Evolutionary conservation across 2,113 vertebrate species (phyloP), one percentile per base, ranked within the genome.

Genomic region (Salvelinus namaycush): DNA sequence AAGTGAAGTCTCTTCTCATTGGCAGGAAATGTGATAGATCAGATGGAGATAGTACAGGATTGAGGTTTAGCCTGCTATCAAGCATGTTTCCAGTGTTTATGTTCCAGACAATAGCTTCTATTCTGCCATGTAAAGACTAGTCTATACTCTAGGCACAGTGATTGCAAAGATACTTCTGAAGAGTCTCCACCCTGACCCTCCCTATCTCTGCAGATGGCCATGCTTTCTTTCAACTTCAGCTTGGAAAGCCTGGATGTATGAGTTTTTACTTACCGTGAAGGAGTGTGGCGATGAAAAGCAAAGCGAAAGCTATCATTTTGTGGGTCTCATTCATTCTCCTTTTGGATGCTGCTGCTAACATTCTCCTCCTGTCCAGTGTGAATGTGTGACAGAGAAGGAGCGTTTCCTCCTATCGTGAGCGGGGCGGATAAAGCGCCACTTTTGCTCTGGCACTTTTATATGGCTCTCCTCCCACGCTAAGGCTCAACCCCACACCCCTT

Each of bases 311-410:
- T 62, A 81, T 16, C 76, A 65, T 81, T 82, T 68, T 80, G 72
- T 51, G 22, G 51, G 34, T 59, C 26, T 59, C 26, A 20, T 48
- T 51, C 48, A 68, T 72, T 81, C 9, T 87, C 73, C 39, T 81
- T 29, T 78, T 13, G n/a, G 81, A 83, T 76, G 59, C 59, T 62
- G 87, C 84, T 88, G 88, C 72, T 89, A 87, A 87, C 87, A 91
- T 91, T 83, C 77, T 89, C 14, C 57, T 89, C 78, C 82, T 72
- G 39, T 44, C 39, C 9, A 16, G 68, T 44, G 34, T 51, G 70
- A n/a, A n/a, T 24, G 4, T 13, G 70, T 26, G n/a, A 71, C 22
- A 54, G 49, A 59, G 14, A 72, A 13, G 57, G 60, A 48, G 48
- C 11, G 60, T 68, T 75, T 72, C 78, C 73, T 80, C 22, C 39